Evolutionary conservation across 2,113 vertebrate species (phyloP), one percentile per base, ranked within the genome.

Genomic region (Noctilio leporinus): DNA sequence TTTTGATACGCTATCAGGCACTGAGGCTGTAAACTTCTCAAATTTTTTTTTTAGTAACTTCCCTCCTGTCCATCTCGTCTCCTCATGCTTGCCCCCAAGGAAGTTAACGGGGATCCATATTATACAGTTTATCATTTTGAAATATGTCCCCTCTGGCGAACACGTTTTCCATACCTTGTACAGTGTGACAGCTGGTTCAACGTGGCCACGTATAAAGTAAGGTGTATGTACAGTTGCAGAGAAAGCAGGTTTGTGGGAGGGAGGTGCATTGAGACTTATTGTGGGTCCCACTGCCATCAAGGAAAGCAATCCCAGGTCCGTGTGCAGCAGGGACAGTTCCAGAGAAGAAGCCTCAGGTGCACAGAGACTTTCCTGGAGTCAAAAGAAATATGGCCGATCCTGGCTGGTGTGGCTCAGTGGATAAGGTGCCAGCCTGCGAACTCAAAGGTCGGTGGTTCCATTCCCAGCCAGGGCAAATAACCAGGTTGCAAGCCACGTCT

Each of bases 41-140:
- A 53, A 57, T 14, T 24, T 57, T 83, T n/a, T n/a, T 94, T 83
- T 77, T 24, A 65, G 49, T 67, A 70, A 80, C 1, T 67, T 78
- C 3, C 14, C 5, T 49, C 4, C 26, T 9, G 7, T 10, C 14
- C 0, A 40, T 16, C 38, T 20, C 59, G 19, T 82, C 1, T 45
- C 47, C 0, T n/a, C 7, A 88, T 1, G 35, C 0, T 5, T 69
- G 24, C 24, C 24, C 10, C 43, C 0, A 28, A 38, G 20, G 30
- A 38, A 35, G 85, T 76, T 80, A 64, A 65, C 28, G 51, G 20
- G 3, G 1, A 77, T 82, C 47, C 73, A 45, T 92, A 70, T 55
- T 81, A 24, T 35, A 38, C 2, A 51, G 19, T 51, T 86, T 72
- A 40, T 47, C 45, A 33, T 11, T 91, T 92, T 45, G 53, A 33